Percentiles rank a stretch among this genome's conserved stretches.
These are phyloP conservation scores for Mylabris sibirica DNA, from an alignment of 2,888 invertebrate species.

Conservation along the genomic window DNA sequence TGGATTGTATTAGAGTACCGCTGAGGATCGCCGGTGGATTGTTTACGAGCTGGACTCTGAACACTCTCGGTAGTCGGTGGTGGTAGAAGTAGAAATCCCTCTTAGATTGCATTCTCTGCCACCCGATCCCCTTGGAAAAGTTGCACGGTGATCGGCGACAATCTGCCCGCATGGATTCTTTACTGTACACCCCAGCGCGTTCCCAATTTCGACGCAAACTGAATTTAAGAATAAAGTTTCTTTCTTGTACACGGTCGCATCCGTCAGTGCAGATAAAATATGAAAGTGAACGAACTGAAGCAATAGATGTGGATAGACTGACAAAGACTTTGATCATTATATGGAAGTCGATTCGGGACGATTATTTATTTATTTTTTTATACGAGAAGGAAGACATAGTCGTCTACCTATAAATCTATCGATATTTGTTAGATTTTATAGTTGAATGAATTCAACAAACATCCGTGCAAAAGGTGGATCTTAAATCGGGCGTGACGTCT, in stretches of 20 bases:
- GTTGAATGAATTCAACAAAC: slow-evolving; percentile 35
- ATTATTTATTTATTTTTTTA: slow-evolving; percentile 45
- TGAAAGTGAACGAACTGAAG: slow-evolving; percentile 46
- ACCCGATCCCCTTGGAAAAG: slow-evolving; percentile 18
- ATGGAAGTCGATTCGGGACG: slow-evolving; percentile 50
- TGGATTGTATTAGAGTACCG: background rate
- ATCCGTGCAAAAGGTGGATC: slow-evolving; percentile 34
- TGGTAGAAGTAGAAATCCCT: background rate
- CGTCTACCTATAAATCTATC: slow-evolving; percentile 32
- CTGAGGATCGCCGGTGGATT: background rate
- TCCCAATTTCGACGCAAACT: slow-evolving; percentile 57
- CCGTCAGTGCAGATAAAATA: slow-evolving; percentile 46
- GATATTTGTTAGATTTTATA: slow-evolving; percentile 45
- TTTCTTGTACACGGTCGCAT: slow-evolving; percentile 38
- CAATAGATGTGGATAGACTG: slow-evolving; percentile 35
- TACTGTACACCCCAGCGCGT: slow-evolving; percentile 52
- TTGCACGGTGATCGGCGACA: slow-evolving; percentile 51
- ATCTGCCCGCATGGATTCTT: slow-evolving; percentile 54
- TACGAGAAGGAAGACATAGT: background rate
- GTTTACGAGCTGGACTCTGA: background rate
- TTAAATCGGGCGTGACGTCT: slow-evolving; percentile 42
- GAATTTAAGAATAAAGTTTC: slow-evolving; percentile 59
- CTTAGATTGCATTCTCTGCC: background rate
- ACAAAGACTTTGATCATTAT: slow-evolving; percentile 50
- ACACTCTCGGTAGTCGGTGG: background rate